Evolutionary conservation across 1,140 invertebrate genomes (phyloP), one percentile per base, ranked within the genome.

Genomic region (Drosophila bifasciata): DNA sequence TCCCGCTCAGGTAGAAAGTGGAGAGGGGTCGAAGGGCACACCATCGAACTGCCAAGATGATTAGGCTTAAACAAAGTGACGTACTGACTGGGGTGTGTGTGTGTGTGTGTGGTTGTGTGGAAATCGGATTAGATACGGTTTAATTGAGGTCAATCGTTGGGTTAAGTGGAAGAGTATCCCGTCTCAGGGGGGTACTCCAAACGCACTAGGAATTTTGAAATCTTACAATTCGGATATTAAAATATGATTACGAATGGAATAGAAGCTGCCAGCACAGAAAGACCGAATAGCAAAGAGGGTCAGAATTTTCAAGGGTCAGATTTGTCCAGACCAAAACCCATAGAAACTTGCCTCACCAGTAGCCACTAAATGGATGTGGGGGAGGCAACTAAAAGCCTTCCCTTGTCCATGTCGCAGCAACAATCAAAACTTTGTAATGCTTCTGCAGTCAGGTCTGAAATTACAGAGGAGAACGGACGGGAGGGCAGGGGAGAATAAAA

Each of bases 371-470:
- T 36, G 11, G 9, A 36, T 36, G 3, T 0, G 32, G 8, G 21
- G 8, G 28, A 9, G 8, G 3, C 2, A 9, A 7, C 8, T 13
- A 11, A 36, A 11, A 13, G 3, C 32, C 11, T 36, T 36, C 9
- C 11, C 57, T 46, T 64, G 45, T 21, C 11, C 39, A 39, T 68
- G 62, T 60, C 48, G 63, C 79, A 84, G 66, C 61, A 50, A 69
- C 79, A 86, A 86, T 86, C 81, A 86, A 86, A 86, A 86, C 64
- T 86, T 86, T 64, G 81, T 88, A 78, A 81, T 81, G 68, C 67
- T 76, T 78, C 74, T 67, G 77, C 77, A 68, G 83, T 58, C 71
- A 49, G 55, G 75, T 71, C 70, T 77, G 75, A 75, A 77, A 77
- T 77, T 77, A 71, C 58, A 53, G 57, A 59, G 23, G 52, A 57